Evolutionary conservation across 2,888 invertebrate species (phyloP).

Genomic region (Cotesia congregata): DNA sequence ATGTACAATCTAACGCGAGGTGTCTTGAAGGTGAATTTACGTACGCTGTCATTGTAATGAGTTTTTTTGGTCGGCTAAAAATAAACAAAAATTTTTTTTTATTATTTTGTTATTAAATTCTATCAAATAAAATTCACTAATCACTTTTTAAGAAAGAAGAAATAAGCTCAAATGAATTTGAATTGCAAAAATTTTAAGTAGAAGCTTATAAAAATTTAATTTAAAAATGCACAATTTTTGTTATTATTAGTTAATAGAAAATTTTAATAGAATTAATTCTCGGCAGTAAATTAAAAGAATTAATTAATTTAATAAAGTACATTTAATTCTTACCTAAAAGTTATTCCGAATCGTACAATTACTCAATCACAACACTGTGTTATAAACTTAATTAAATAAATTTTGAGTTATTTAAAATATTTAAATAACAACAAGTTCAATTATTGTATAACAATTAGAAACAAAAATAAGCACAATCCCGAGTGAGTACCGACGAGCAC

Average conservation of each 20-base stretch:
- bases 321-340: slow-evolving; percentile 16
- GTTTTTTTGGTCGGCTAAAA: not conserved
- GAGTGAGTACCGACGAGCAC: not conserved
- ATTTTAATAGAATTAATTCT: too few relatives aligned
- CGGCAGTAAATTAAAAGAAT: not conserved
- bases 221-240: not conserved
- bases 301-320: not conserved
- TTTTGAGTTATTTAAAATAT: not conserved
- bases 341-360: slow-evolving; percentile 9
- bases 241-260: not conserved
- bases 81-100: slow-evolving; percentile 4
- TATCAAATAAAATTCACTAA: slow-evolving; percentile 5
- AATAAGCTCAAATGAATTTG: not conserved
- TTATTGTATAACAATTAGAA: not conserved
- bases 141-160: not conserved
- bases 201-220: not conserved
- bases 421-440: not conserved
- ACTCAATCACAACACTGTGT: slow-evolving; percentile 23
- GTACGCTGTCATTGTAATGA: slow-evolving; percentile 14
- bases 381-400: not conserved
- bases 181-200: not conserved
- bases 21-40: not conserved
- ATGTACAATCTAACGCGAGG: slow-evolving; percentile 51
- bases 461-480: not conserved
- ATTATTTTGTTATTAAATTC: not conserved